Percentiles rank a stretch among this genome's conserved stretches.
Evolutionary conservation across 2,888 invertebrate genomes (phyloP).

Genomic region (Himalopsyche tibetana): DNA sequence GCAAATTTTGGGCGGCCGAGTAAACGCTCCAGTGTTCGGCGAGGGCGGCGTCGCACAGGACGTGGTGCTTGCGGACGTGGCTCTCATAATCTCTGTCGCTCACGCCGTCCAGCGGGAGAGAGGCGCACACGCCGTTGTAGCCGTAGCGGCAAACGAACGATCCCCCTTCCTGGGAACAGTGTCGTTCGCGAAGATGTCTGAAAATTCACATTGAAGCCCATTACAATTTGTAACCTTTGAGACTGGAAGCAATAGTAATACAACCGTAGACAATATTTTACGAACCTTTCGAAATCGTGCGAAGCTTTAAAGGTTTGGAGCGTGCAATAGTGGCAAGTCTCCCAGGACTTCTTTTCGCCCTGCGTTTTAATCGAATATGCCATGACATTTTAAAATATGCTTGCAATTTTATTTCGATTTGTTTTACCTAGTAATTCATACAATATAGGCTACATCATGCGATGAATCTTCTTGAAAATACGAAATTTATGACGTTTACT

Average conservation of each 20-base stretch:
- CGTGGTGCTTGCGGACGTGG: slow-evolving; percentile 85
- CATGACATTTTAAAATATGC: slow-evolving; percentile 59
- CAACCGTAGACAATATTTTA: neutral
- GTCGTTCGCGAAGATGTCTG: slow-evolving; percentile 87
- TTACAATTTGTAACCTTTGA: neutral
- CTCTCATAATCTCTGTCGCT: slow-evolving; percentile 88
- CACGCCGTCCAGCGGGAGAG: slow-evolving; percentile 92
- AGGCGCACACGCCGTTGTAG: slow-evolving; percentile 89
- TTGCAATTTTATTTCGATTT: slow-evolving; percentile 27
- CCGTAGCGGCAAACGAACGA: slow-evolving; percentile 93
- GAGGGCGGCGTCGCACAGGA: slow-evolving; percentile 69
- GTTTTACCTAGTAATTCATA: slow-evolving; percentile 6
- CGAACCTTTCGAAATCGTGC: slow-evolving; percentile 79
- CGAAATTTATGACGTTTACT: slow-evolving; percentile 42
- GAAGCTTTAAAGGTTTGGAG: slow-evolving; percentile 77
- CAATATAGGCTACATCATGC: neutral
- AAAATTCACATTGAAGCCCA: slow-evolving; percentile 66
- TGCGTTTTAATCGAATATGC: slow-evolving; percentile 57
- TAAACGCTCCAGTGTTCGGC: slow-evolving; percentile 88
- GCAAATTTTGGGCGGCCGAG: slow-evolving; percentile 94
- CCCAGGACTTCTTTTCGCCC: slow-evolving; percentile 72
- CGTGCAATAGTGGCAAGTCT: slow-evolving; percentile 80
- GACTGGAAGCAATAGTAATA: too few relatives aligned
- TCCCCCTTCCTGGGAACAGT: slow-evolving; percentile 90
- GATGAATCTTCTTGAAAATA: slow-evolving; percentile 13